Evolutionary conservation across 2,113 vertebrate genomes (phyloP).

Genomic region (Mustelus asterias): DNA sequence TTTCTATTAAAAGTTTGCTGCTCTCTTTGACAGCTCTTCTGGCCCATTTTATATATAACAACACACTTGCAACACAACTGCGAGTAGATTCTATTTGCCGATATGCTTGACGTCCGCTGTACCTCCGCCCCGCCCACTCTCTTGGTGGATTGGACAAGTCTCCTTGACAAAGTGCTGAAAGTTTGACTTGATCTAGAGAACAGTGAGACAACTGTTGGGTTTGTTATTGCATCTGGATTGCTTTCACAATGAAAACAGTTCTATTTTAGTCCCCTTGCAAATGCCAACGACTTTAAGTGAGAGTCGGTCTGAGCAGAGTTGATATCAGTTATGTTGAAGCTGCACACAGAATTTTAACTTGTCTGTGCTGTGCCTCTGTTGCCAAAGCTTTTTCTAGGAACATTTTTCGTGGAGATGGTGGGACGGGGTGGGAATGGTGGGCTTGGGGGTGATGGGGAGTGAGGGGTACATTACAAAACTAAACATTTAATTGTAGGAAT

Average conservation of each 20-base stretch:
- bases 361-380: not conserved
- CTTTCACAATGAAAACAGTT: slow-evolving; percentile 34
- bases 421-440: no score
- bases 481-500: not conserved
- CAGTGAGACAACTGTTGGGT: slow-evolving; percentile 27
- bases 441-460: not conserved
- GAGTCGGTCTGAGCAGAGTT: not conserved
- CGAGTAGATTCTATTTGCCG: not conserved
- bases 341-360: not conserved
- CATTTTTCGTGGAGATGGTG: not conserved
- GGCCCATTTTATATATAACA: not conserved
- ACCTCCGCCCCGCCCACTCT: not conserved
- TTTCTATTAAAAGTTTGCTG: not conserved
- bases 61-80: not conserved
- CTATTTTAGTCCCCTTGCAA: slow-evolving; percentile 15
- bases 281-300: not conserved
- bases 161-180: slow-evolving; percentile 14
- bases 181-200: slow-evolving; percentile 19
- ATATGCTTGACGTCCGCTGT: not conserved
- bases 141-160: not conserved
- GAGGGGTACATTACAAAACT: not conserved
- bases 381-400: no score
- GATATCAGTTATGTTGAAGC: not conserved
- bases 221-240: slow-evolving; percentile 35
- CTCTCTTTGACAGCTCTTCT: not conserved